Conservation (phyloP, 2,113 vertebrate genomes). For the Bufo gargarizans region DNA sequence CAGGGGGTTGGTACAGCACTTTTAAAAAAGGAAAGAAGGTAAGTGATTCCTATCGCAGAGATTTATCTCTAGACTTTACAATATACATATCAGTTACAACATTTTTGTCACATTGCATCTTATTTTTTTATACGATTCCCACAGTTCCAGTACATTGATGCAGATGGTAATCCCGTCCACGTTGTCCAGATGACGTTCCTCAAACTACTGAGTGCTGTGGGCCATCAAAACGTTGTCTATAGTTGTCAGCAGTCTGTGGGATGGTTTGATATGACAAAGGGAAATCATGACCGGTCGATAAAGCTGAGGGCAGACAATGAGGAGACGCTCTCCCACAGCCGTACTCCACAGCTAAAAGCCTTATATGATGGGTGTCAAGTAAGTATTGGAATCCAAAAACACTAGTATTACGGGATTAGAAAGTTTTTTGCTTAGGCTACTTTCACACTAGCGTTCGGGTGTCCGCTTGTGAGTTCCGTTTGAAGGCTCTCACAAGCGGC, state of each 20-base stretch:
- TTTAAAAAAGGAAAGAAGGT: constrained; percentile 89
- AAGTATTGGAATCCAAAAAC: constrained; percentile 28
- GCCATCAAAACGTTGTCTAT: constrained; percentile 83
- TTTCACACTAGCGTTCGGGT: too few species aligned
- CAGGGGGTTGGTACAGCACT: constrained; percentile 88
- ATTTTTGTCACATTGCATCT: background rate
- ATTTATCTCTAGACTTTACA: too few species aligned
- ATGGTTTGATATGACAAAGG: constrained; percentile 79
- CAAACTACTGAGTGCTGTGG: constrained; percentile 83
- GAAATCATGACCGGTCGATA: constrained; percentile 73
- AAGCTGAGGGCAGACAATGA: constrained; percentile 80
- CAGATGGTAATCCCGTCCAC: constrained; percentile 77
- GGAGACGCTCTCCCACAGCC: constrained; percentile 81
- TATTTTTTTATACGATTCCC: background rate
- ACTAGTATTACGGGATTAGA: too few species aligned
- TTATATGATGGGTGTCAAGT: constrained; percentile 88
- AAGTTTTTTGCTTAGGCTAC: too few species aligned
- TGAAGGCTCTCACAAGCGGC: too few species aligned
- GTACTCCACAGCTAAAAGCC: constrained; percentile 71
- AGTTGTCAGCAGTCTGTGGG: constrained; percentile 84
- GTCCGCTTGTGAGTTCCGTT: too few species aligned
- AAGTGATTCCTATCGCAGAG: constrained; percentile 6
- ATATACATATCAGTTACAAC: background rate
- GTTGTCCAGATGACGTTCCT: constrained; percentile 91
- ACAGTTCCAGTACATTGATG: constrained; percentile 87